Conservation (phyloP, 1,140 invertebrate genomes). For the Drosophila kanapiae region DNA sequence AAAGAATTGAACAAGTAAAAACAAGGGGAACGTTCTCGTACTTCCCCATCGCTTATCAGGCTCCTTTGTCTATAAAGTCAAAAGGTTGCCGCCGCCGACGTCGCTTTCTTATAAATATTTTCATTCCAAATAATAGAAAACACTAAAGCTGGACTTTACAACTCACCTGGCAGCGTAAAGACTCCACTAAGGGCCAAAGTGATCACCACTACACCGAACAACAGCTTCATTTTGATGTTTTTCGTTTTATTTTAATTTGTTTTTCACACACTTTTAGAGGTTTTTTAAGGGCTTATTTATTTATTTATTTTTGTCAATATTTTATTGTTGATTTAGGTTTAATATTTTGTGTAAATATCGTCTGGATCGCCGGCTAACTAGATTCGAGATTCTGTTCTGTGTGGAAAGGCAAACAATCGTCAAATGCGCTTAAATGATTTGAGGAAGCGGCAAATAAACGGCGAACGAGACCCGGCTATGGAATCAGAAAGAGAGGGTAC, state of each 20-base stretch:
- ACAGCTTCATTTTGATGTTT: slow-evolving; percentile 69
- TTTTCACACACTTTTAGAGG: slow-evolving; percentile 38
- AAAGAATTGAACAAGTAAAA: not conserved
- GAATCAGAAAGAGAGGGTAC: slow-evolving; percentile 33
- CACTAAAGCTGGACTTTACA: not conserved
- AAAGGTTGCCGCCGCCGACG: slow-evolving; percentile 41
- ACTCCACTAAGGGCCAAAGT: slow-evolving; percentile 60
- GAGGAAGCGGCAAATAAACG: slow-evolving; percentile 80
- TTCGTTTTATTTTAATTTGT: slow-evolving; percentile 2
- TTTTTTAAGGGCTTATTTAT: slow-evolving; percentile 5
- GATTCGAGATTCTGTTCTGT: slow-evolving; percentile 65
- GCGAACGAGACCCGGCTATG: slow-evolving; percentile 29
- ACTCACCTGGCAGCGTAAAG: slow-evolving; percentile 75
- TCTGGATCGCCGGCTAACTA: slow-evolving; percentile 39
- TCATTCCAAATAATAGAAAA: not conserved
- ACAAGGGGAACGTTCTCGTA: not conserved
- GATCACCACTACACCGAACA: slow-evolving; percentile 58
- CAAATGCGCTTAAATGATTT: slow-evolving; percentile 79
- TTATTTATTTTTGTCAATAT: slow-evolving; percentile 24
- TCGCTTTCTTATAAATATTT: slow-evolving; percentile 24
- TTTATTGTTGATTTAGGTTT: slow-evolving; percentile 37
- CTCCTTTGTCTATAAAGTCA: slow-evolving; percentile 49
- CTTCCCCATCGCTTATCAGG: slow-evolving; percentile 51
- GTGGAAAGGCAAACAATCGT: slow-evolving; percentile 74
- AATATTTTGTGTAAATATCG: slow-evolving; percentile 38